Conservation (phyloP, 2,113 vertebrate genomes). For the Trogon melanurus region DNA sequence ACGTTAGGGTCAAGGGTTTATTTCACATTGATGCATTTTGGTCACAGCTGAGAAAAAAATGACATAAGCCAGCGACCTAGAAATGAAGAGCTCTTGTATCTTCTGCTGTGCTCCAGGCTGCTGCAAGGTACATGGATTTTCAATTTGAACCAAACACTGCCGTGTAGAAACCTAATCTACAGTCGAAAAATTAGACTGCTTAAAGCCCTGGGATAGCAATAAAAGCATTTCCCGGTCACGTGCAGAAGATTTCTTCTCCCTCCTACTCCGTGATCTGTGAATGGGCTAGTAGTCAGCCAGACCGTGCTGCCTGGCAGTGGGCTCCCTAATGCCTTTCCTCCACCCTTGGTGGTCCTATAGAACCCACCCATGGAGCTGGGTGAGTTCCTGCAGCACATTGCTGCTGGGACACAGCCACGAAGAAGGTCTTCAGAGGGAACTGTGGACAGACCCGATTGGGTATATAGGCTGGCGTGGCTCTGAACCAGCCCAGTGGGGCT, state of each 20-base stretch:
- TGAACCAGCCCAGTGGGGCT: background rate
- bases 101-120: background rate
- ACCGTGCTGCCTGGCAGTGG: background rate
- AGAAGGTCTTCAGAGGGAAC: rapidly evolving
- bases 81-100: background rate
- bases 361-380: rapidly evolving
- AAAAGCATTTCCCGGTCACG: rapidly evolving
- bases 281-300: background rate
- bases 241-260: background rate
- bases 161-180: background rate
- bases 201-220: background rate
- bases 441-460: background rate
- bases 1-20: rapidly evolving
- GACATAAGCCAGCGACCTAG: background rate
- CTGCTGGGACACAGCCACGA: rapidly evolving
- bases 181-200: background rate
- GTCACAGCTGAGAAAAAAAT: background rate
- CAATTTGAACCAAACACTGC: background rate
- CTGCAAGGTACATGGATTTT: background rate
- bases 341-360: background rate
- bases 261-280: background rate
- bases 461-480: rapidly evolving
- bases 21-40: background rate
- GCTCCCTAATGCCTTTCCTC: background rate
- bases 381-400: background rate